Evolutionary conservation across 2,888 invertebrate genomes (phyloP), one percentile per base, ranked within the genome.

Genomic region (Cephonodes hylas): DNA sequence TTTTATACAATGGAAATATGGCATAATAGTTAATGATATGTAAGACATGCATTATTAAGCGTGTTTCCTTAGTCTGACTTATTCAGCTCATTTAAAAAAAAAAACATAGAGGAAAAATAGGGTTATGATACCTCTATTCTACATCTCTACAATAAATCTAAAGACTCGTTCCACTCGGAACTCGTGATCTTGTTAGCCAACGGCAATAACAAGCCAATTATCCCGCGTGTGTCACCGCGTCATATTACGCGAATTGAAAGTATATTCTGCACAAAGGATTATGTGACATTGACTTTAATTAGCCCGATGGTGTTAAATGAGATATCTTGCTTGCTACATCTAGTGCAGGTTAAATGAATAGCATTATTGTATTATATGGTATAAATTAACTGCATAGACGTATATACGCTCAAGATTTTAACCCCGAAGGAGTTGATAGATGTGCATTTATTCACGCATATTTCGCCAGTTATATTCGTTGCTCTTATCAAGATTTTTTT

Each of bases 151-250:
- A 53, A 31, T 53, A 10, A 45, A 23, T 20, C 31, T 53, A 53
- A 53, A 15, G 53, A 53, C 53, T 53, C 31, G 31, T 27, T 31
- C 53, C 10, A 53, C 31, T 31, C 18, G 53, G 18, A 31, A 27
- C 31, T 53, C 53, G 27, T 53, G 53, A 53, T 53, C 53, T 53
- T 53, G 31, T 53, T 31, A 53, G 53, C 18, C 18, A 31, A 27
- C 44, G 20, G 15, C 53, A 53, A 48, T 48, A 53, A 53, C 53
- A 53, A 53, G 53, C 31, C 53, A 53, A 53, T 53, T 53, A 53
- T 27, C 53, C 10, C 31, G 31, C 15, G 27, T 53, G 22, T 53
- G 53, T 31, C 53, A 31, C 31, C 53, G 53, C 53, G 31, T 53
- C 18, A 31, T 18, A 38, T 38, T 38, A 53, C 18, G 53, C 31